Percentiles rank a stretch among this genome's conserved stretches.
Evolutionary conservation across 2,888 invertebrate genomes (phyloP).

Genomic region (Pseudococcus jackbeardsleyi): DNA sequence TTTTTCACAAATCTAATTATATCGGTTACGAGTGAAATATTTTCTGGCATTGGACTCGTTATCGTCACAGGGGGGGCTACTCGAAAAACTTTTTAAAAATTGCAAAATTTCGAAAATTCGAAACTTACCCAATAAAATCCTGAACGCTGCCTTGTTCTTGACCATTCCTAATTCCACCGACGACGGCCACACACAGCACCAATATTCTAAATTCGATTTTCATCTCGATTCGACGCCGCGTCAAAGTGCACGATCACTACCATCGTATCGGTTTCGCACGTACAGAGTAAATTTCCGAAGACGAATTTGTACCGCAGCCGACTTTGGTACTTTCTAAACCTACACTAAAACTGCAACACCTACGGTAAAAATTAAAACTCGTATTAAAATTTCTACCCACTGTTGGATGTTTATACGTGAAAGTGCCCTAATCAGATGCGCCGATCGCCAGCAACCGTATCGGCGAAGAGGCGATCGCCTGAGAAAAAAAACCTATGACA

Average conservation of each 20-base stretch:
- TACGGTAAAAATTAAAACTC: conserved; percentile 51
- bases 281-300: conserved; percentile 36
- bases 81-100: neutral
- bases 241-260: conserved; percentile 11
- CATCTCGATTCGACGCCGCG: neutral
- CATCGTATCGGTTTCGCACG: conserved; percentile 39
- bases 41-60: too few species aligned
- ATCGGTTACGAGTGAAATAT: neutral
- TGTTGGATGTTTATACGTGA: conserved; percentile 9
- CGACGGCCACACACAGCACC: conserved; percentile 10
- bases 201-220: conserved; percentile 40
- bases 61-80: too few species aligned
- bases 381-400: conserved; percentile 52
- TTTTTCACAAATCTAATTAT: too few species aligned
- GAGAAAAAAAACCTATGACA: conserved; percentile 36
- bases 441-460: conserved; percentile 36
- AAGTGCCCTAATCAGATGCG: conserved; percentile 48
- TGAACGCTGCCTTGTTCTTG: conserved; percentile 20
- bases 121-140: conserved; percentile 34
- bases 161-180: neutral
- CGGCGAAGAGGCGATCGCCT: conserved; percentile 41
- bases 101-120: neutral
- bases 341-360: conserved; percentile 54
- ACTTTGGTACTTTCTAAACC: conserved; percentile 45
- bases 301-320: conserved; percentile 42